A percentile compares a stretch with the other conserved stretches of the same genome.
phyloP scores from a whole-genome alignment of 2,113 vertebrate species.

The Chloropsis cyanopogon region DNA sequence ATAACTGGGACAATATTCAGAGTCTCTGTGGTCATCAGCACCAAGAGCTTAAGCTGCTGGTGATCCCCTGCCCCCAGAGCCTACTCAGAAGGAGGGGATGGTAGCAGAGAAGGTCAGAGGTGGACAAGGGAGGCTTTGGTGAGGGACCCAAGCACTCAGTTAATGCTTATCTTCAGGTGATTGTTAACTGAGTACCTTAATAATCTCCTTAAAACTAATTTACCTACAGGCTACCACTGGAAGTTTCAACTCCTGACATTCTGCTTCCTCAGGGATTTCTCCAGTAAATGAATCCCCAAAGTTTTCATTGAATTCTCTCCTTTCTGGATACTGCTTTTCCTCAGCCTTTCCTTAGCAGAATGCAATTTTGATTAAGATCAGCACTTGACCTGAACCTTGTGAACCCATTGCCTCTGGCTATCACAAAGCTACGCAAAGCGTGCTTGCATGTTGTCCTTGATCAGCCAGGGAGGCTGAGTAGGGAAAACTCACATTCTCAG shows the following conservation, averaged over 20 bases:
- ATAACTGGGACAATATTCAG: not conserved
- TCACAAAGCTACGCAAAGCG: not conserved
- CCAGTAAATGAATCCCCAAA: not conserved
- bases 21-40: not conserved
- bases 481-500: not conserved
- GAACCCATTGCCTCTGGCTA: not conserved
- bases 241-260: not conserved
- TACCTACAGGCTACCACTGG: not conserved
- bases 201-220: not conserved
- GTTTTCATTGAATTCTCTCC: not conserved
- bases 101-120: not conserved
- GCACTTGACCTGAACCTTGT: not conserved
- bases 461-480: not conserved
- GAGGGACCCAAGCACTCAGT: not conserved
- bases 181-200: not conserved
- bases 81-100: not conserved
- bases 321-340: not conserved
- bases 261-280: not conserved
- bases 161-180: not conserved
- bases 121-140: not conserved
- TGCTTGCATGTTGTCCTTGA: not conserved
- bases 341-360: not conserved
- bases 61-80: not conserved
- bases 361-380: not conserved
- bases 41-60: not conserved